Percentiles rank a stretch among this genome's conserved stretches.
phyloP scores from a whole-genome alignment of 2,888 invertebrate genomes.

The Saturnia pavonia region DNA sequence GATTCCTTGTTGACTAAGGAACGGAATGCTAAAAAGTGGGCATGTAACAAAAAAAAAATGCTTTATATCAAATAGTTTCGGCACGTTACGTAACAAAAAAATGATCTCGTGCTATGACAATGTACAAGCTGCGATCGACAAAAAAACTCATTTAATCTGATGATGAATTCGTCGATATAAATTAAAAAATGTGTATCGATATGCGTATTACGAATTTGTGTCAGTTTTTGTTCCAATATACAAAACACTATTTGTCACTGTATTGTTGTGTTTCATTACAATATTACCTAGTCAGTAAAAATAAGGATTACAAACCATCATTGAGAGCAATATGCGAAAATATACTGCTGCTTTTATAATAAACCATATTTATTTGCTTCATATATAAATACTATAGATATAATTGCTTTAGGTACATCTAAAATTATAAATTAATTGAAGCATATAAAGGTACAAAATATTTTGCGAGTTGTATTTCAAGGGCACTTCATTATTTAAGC shows the following conservation, averaged over 20 bases:
- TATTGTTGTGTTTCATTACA: not conserved
- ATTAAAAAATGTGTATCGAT: not conserved
- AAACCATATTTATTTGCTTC: no score
- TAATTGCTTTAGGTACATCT: not conserved
- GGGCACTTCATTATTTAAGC: not conserved
- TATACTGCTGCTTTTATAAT: no score
- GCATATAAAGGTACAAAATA: not conserved
- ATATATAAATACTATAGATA: no score
- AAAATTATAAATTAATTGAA: no score
- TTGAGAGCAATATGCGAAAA: not conserved
- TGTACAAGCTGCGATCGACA: not conserved
- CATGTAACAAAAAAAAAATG: not conserved
- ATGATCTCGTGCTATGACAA: not conserved
- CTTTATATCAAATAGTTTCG: not conserved
- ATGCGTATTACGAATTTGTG: not conserved
- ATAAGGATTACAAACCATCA: not conserved
- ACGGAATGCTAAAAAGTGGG: no score
- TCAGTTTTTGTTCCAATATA: not conserved
- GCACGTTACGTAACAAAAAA: not conserved
- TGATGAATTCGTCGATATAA: not conserved
- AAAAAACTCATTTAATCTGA: not conserved
- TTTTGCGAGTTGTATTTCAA: not conserved
- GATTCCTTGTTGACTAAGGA: no score
- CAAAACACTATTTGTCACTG: not conserved
- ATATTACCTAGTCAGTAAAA: not conserved